Conservation (phyloP, 2,797 vertebrate species). For the Enteromius unitaeniatus region DNA sequence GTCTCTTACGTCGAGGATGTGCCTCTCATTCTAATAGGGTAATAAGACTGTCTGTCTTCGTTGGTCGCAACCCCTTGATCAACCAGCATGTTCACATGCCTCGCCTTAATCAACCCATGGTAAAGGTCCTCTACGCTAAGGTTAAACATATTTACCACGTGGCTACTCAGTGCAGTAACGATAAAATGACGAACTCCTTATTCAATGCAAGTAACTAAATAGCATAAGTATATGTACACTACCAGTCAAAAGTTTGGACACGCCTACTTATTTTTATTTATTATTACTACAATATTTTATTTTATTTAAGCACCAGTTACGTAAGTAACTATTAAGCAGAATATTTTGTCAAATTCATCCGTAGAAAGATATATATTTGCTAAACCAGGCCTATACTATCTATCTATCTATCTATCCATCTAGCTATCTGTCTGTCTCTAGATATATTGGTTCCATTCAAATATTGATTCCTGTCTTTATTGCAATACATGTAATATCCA, state of each 20-base stretch:
- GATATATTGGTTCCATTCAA: not conserved
- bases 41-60: not conserved
- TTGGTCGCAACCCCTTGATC: not conserved
- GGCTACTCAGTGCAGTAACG: not conserved
- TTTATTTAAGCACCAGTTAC: not conserved
- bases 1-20: not conserved
- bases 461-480: not conserved
- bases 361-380: not conserved
- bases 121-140: slow-evolving; percentile 44
- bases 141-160: slow-evolving; percentile 36
- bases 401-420: not conserved
- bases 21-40: not conserved
- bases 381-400: too few species aligned
- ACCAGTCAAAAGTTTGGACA: not conserved
- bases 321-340: not conserved
- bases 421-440: not conserved
- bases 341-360: not conserved
- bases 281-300: not conserved
- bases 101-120: not conserved
- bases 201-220: not conserved
- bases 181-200: not conserved
- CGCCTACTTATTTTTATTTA: not conserved
- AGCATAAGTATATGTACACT: not conserved
- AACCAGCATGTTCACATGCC: slow-evolving; percentile 12
- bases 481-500: not conserved